Conservation (phyloP, 2,888 invertebrate species). For the Mystacides longicornis region DNA sequence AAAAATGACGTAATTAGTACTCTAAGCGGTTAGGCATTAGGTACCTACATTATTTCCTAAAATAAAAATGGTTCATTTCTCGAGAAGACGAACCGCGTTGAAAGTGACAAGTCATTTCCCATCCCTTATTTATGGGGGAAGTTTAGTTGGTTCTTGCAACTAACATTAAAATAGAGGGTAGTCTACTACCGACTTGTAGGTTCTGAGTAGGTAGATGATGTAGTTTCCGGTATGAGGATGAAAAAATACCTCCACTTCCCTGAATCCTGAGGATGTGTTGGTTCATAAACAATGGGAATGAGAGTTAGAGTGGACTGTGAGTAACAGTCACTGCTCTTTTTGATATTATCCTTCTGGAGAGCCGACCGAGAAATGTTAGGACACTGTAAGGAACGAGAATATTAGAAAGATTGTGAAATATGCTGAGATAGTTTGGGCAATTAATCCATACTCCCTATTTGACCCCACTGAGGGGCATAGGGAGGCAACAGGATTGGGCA, state of each 20-base stretch:
- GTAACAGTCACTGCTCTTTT: background rate
- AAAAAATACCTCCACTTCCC: background rate
- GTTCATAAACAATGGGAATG: background rate
- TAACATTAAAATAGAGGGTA: too few species aligned
- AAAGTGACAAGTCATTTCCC: background rate
- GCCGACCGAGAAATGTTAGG: background rate
- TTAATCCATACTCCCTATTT: too few species aligned
- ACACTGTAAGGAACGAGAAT: background rate
- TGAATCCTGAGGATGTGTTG: background rate
- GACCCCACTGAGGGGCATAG: too few species aligned
- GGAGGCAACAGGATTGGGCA: too few species aligned
- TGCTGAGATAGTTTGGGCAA: too few species aligned
- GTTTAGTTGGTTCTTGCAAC: too few species aligned
- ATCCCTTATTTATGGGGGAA: background rate
- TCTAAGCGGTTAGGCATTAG: too few species aligned
- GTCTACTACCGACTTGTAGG: background rate
- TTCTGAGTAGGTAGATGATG: background rate
- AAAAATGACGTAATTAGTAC: too few species aligned
- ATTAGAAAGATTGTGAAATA: too few species aligned
- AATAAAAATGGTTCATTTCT: background rate
- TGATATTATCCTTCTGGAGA: background rate
- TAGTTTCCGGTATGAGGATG: background rate
- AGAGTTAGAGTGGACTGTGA: background rate
- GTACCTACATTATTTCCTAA: too few species aligned
- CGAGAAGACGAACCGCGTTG: background rate